phyloP scores from a whole-genome alignment of 2,888 invertebrate genomes.

The Carabus problematicus region DNA sequence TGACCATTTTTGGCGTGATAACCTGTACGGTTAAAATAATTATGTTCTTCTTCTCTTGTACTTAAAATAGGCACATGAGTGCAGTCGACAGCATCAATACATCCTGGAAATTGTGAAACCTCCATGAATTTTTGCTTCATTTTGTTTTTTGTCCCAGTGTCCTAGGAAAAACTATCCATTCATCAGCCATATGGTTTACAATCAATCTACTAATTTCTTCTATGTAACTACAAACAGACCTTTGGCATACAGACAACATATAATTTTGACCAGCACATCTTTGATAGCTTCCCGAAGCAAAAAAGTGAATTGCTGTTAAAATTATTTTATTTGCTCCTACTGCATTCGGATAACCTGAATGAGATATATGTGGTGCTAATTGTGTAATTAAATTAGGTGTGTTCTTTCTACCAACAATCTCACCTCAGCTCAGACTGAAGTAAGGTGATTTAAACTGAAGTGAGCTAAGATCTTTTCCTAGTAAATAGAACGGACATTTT shows the following conservation, averaged over 20 bases:
- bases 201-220: neutral
- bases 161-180: conserved; percentile 43
- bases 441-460: too few relatives aligned
- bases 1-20: conserved; percentile 46
- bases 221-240: conserved; percentile 2
- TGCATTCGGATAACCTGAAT: too few relatives aligned
- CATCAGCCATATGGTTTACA: neutral
- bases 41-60: conserved; percentile 45
- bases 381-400: too few relatives aligned
- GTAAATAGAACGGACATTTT: too few relatives aligned
- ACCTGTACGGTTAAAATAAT: conserved; percentile 46
- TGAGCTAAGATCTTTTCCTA: too few relatives aligned
- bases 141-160: conserved; percentile 19
- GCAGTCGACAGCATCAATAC: conserved; percentile 44
- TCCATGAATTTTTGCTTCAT: conserved; percentile 45
- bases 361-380: too few relatives aligned
- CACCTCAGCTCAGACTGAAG: too few relatives aligned
- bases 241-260: neutral
- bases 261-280: neutral
- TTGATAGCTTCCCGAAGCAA: neutral
- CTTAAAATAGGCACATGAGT: conserved; percentile 44
- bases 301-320: neutral
- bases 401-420: too few relatives aligned
- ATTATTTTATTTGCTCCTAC: too few relatives aligned
- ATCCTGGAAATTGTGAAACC: conserved; percentile 43